These are phyloP conservation scores for Agrochola lychnidis DNA, from an alignment of 2,888 invertebrate species.

Conservation along the genomic window DNA sequence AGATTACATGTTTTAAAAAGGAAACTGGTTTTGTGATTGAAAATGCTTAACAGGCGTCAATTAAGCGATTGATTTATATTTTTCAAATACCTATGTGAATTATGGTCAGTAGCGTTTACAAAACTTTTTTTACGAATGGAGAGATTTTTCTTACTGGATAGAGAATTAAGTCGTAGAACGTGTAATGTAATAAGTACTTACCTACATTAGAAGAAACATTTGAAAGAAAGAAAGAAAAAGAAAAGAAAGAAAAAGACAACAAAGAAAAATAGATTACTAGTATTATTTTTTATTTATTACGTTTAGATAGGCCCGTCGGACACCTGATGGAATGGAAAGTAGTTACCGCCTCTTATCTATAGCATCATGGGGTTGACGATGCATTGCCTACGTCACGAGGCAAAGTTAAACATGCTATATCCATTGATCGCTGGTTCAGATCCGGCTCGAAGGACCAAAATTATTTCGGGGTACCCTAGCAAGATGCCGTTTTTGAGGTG, in stretches of 20 bases:
- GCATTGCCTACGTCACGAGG: not conserved
- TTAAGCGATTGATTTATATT: not conserved
- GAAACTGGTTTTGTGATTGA: not conserved
- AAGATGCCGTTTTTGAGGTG: not conserved
- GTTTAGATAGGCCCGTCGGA: not conserved
- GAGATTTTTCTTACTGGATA: no score
- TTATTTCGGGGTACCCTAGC: not conserved
- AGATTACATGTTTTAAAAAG: not conserved
- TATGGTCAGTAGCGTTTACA: not conserved
- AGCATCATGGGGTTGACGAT: not conserved
- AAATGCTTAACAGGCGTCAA: not conserved
- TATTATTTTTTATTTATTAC: no score
- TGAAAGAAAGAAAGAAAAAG: no score
- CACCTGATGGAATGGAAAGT: not conserved
- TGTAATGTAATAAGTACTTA: not conserved
- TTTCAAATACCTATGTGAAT: not conserved
- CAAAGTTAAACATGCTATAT: not conserved
- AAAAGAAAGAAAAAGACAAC: no score
- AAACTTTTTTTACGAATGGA: not conserved
- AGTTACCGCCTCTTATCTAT: not conserved
- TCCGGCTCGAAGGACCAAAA: not conserved
- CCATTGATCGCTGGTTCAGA: not conserved
- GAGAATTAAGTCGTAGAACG: not conserved
- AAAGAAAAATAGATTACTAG: no score
- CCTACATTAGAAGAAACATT: not conserved